Evolutionary conservation across 2,888 invertebrate genomes (phyloP), one percentile per base, ranked within the genome.

Genomic region (Creontiades dilutus): DNA sequence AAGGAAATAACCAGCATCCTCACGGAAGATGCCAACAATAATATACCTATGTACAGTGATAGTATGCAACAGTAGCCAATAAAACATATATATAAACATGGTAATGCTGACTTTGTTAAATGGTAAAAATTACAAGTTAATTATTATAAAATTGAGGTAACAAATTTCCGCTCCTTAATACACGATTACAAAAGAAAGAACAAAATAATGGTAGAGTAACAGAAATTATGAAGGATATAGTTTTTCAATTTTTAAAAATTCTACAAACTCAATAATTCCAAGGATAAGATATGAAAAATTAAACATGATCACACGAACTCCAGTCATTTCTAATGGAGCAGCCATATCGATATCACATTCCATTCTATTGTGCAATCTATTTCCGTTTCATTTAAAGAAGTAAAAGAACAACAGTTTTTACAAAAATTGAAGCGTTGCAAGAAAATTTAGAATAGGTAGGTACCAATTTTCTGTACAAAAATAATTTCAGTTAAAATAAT

Each of bases 91-190:
- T 90, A 91, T 90, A 90, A 91, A 91, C 91, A 90, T 91, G 91
- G 91, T 91, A 91, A 91, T 91, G 91, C 88, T 91, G 91, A 91
- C 91, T 91, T 91, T 89, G 68, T 91, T 91, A 90, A 92, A 91
- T 91, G 91, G 92, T 91, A 90, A 91, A n/a, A 92, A 91, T 90
- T 91, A 57, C 91, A 91, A 91, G 91, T 91, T 90, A 91, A 90
- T 86, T 91, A 91, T 91, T 90, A 91, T 91, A 82, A 89, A 89
- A 28, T 91, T 91, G 92, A 92, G 92, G 92, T 92, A 92, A 92
- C 92, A 91, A 91, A 46, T 91, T 91, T 91, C 91, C 91, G 90
- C 91, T 91, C 91, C 91, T 91, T 91, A 91, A 91, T 90, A 91
- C 90, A 91, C 88, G 89, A 91, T 90, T 91, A 89, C 89, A 90